Conservation (phyloP, 2,113 vertebrate genomes). For the Triplophysa rosa region DNA sequence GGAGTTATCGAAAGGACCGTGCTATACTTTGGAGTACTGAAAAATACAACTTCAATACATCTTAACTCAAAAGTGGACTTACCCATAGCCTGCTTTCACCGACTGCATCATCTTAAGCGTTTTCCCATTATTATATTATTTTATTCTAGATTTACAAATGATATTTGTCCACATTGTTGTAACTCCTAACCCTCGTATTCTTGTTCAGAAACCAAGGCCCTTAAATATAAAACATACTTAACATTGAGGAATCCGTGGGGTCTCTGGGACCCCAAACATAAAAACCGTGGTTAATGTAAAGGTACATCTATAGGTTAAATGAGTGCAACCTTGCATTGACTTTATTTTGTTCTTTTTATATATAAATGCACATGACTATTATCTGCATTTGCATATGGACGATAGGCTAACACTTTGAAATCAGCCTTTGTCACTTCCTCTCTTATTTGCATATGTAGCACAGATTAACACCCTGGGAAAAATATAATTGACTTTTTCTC, state of each 20-base stretch:
- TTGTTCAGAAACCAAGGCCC: too few relatives aligned
- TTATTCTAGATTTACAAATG: neutral
- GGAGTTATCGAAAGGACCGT: neutral
- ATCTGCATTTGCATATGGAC: slow-evolving; percentile 1
- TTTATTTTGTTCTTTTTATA: neutral
- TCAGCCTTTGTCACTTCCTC: neutral
- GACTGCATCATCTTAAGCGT: neutral
- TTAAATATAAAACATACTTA: too few relatives aligned
- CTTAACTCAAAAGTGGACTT: too few relatives aligned
- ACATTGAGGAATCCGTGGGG: too few relatives aligned
- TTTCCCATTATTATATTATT: too few relatives aligned
- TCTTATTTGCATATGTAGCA: neutral
- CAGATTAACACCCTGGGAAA: slow-evolving; percentile 23
- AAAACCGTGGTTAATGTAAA: too few relatives aligned
- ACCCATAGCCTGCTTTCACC: neutral
- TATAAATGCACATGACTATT: neutral
- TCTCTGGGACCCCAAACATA: too few relatives aligned
- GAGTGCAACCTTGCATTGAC: neutral
- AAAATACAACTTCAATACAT: too few relatives aligned
- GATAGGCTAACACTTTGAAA: slow-evolving; percentile 11
- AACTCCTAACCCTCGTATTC: too few relatives aligned
- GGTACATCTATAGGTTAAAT: too few relatives aligned
- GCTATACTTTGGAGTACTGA: too few relatives aligned
- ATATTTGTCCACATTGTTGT: neutral
- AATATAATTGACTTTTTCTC: slow-evolving; percentile 4